These are phyloP conservation scores for Drosophila colorata DNA, from an alignment of 2,888 invertebrate species.

Conservation along the genomic window DNA sequence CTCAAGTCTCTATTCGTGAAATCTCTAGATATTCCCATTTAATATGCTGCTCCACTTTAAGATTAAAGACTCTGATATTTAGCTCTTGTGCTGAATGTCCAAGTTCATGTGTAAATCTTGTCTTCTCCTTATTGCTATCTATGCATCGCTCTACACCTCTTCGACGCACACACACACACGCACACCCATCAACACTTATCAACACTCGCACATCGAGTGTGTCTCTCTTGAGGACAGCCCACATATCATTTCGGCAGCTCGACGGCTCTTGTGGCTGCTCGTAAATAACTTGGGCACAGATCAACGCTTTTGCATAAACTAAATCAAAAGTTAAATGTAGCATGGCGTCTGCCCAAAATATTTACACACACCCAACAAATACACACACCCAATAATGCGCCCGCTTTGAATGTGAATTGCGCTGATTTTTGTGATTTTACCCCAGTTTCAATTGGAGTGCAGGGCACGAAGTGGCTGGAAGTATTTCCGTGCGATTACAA, in stretches of 20 bases:
- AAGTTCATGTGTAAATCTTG: not conserved
- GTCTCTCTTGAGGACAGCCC: conserved; percentile 25
- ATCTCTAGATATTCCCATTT: not conserved
- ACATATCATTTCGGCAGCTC: conserved; percentile 52
- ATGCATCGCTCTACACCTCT: conserved; percentile 16
- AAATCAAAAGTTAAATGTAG: conserved; percentile 80
- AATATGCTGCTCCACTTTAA: not conserved
- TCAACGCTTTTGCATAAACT: conserved; percentile 71
- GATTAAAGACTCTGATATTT: not conserved
- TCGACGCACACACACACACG: not conserved
- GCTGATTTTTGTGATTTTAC: conserved; percentile 72
- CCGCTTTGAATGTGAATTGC: conserved; percentile 42
- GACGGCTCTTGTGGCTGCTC: conserved; percentile 27
- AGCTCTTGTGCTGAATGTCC: not conserved
- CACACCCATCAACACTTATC: conserved; percentile 11
- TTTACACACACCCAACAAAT: conserved; percentile 31
- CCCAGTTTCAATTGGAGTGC: conserved; percentile 71
- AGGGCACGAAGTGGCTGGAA: conserved; percentile 69
- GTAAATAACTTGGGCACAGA: conserved; percentile 64
- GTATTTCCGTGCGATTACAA: conserved; percentile 80
- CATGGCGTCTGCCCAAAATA: conserved; percentile 66
- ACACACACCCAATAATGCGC: conserved; percentile 12
- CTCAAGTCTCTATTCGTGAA: not conserved
- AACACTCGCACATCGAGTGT: conserved; percentile 22
- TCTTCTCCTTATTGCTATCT: not conserved